Evolutionary conservation across 2,113 vertebrate species (phyloP).

Genomic region (Junco hyemalis): DNA sequence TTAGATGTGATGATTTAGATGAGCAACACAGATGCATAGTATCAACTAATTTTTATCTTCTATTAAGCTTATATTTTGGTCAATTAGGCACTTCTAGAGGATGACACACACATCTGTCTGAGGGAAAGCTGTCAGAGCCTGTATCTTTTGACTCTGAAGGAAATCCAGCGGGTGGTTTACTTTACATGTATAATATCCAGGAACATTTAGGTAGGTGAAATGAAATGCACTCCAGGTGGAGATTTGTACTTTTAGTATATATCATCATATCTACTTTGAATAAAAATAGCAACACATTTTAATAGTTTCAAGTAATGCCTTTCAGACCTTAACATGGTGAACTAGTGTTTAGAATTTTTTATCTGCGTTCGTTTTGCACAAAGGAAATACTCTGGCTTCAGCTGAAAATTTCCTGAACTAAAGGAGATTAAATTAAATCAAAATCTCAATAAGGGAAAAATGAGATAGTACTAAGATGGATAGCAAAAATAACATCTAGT

Average conservation of each 20-base stretch:
- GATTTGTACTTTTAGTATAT: not conserved
- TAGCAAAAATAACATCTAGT: not conserved
- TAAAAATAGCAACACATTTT: not conserved
- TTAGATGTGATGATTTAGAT: not conserved
- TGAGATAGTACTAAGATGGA: not conserved
- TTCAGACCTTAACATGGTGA: not conserved
- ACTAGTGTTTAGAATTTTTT: not conserved
- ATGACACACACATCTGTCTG: not conserved
- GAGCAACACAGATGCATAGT: not conserved
- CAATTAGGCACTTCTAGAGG: not conserved
- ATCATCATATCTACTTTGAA: not conserved
- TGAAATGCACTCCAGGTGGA: not conserved
- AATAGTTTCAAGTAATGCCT: not conserved
- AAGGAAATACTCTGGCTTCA: not conserved
- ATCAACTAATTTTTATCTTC: not conserved
- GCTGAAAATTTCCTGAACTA: not conserved
- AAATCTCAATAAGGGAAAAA: not conserved
- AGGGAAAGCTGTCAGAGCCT: not conserved
- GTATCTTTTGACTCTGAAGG: not conserved
- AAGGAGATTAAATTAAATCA: constrained; percentile 6
- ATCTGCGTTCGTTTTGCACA: not conserved
- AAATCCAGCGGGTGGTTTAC: not conserved
- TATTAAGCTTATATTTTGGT: not conserved
- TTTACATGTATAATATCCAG: not conserved
- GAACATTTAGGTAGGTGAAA: not conserved